Percentiles rank a stretch among this genome's conserved stretches.
phyloP scores from a whole-genome alignment of 2,797 vertebrate species.

The Momotus momota region DNA sequence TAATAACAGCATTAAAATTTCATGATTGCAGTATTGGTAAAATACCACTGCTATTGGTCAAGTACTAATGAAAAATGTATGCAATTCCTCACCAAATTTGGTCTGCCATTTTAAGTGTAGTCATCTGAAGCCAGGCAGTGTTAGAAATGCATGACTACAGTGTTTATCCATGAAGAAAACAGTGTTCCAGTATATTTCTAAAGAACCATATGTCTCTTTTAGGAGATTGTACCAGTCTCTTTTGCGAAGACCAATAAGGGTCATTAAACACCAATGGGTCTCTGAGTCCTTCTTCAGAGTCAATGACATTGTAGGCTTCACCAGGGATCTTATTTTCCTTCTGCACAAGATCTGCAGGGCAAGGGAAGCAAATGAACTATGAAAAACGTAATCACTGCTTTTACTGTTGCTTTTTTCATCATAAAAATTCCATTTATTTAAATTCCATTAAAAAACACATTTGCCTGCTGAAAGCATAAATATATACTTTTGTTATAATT shows the following conservation, averaged over 20 bases:
- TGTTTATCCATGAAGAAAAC: slow-evolving; percentile 72
- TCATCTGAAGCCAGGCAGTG: slow-evolving; percentile 67
- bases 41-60: slow-evolving; percentile 11
- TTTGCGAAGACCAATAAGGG: slow-evolving; percentile 85
- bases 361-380: slow-evolving; percentile 83
- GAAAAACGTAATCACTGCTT: slow-evolving; percentile 82
- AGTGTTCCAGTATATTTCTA: slow-evolving; percentile 77
- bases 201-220: slow-evolving; percentile 72
- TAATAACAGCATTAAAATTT: neutral
- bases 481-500: slow-evolving; percentile 76
- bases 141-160: slow-evolving; percentile 63
- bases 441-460: slow-evolving; percentile 81
- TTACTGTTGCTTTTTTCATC: slow-evolving; percentile 78
- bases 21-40: neutral
- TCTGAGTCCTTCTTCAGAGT: slow-evolving; percentile 81
- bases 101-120: slow-evolving; percentile 51
- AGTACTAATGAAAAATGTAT: slow-evolving; percentile 28
- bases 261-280: slow-evolving; percentile 88
- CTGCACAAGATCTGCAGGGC: slow-evolving; percentile 83
- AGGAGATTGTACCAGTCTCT: slow-evolving; percentile 84
- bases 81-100: slow-evolving; percentile 25
- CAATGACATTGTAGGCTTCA: slow-evolving; percentile 79
- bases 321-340: slow-evolving; percentile 81
- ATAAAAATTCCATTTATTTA: slow-evolving; percentile 82
- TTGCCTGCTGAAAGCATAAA: slow-evolving; percentile 78